phyloP scores from a whole-genome alignment of 1,140 invertebrate species.

The Drosophila eugracilis region DNA sequence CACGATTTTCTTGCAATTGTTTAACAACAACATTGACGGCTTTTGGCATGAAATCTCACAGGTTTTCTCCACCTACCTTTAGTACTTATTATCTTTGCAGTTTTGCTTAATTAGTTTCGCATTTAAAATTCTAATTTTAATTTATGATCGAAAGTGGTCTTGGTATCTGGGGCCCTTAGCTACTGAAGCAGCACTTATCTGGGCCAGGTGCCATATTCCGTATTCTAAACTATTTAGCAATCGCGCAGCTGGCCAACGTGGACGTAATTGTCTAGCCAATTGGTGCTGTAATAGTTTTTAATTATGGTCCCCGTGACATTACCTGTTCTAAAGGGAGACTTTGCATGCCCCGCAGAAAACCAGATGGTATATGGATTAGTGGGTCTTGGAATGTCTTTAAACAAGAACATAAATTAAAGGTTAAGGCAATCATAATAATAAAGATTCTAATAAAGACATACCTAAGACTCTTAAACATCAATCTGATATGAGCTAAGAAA shows the following conservation, averaged over 20 bases:
- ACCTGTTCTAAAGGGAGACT: conserved; percentile 40
- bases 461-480: too few relatives aligned
- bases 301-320: conserved; percentile 66
- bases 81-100: conserved; percentile 19
- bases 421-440: background rate
- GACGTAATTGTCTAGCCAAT: conserved; percentile 54
- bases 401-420: background rate
- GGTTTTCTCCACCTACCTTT: conserved; percentile 55
- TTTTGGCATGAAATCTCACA: conserved; percentile 77
- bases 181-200: conserved; percentile 47
- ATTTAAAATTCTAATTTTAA: conserved; percentile 81
- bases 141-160: conserved; percentile 79
- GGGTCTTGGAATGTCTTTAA: background rate
- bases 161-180: conserved; percentile 44
- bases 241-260: conserved; percentile 49
- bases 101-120: conserved; percentile 64
- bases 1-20: conserved; percentile 75
- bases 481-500: too few relatives aligned
- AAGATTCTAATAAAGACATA: too few relatives aligned
- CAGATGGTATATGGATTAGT: conserved; percentile 22
- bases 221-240: conserved; percentile 61
- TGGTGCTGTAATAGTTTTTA: conserved; percentile 73
- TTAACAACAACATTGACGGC: conserved; percentile 46
- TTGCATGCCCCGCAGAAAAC: conserved; percentile 14
- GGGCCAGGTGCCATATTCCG: conserved; percentile 66